These are phyloP conservation scores for Channa maculata DNA, from an alignment of 2,113 vertebrate species.

Conservation along the genomic window DNA sequence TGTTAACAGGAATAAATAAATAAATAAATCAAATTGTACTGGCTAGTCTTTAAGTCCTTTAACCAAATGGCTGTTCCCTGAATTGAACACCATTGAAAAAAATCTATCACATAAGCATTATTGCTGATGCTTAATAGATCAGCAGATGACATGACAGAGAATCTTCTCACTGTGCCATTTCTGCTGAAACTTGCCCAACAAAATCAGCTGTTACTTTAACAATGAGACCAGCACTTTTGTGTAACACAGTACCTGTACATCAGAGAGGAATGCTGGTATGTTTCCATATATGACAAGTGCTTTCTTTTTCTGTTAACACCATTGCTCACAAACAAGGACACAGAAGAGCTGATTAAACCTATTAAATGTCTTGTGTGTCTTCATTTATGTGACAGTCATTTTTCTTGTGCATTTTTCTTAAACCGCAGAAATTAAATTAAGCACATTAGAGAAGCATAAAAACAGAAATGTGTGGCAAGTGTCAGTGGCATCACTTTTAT, in stretches of 20 bases:
- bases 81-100: slow-evolving; percentile 12
- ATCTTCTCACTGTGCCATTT: not conserved
- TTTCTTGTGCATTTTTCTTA: slow-evolving; percentile 3
- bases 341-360: not conserved
- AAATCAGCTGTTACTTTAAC: not conserved
- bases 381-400: not conserved
- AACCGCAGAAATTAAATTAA: slow-evolving; percentile 25
- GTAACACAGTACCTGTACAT: no score
- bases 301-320: not conserved
- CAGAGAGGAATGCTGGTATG: not conserved
- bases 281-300: not conserved
- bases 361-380: not conserved
- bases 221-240: not conserved
- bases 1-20: slow-evolving; percentile 69
- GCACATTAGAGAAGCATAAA: slow-evolving; percentile 26
- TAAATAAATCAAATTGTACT: slow-evolving; percentile 66
- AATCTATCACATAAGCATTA: not conserved
- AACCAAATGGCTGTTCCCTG: slow-evolving; percentile 43
- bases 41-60: slow-evolving; percentile 32
- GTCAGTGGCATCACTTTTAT: not conserved
- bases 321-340: not conserved
- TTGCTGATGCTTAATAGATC: not conserved
- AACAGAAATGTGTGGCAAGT: not conserved
- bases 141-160: not conserved
- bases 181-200: slow-evolving; percentile 17